phyloP scores from a whole-genome alignment of 2,888 invertebrate species.

The Chrysolina americana region DNA sequence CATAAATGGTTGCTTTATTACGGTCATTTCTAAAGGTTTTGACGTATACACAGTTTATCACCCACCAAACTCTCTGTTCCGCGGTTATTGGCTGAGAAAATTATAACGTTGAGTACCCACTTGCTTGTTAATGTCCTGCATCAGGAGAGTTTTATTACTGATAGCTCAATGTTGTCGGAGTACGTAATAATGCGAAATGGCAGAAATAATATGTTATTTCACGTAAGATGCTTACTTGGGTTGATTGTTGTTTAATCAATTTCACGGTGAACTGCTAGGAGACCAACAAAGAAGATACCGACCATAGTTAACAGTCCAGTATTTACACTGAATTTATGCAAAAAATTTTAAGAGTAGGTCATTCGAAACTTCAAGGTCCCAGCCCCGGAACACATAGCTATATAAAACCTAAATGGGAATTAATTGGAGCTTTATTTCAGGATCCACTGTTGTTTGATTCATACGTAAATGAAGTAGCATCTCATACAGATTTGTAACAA shows the following conservation, averaged over 20 bases:
- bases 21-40: slow-evolving; percentile 20
- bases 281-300: too few species aligned
- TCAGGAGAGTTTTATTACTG: background rate
- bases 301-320: too few species aligned
- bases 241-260: slow-evolving; percentile 14
- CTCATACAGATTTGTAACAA: too few species aligned
- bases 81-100: slow-evolving; percentile 11
- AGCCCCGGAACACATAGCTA: too few species aligned
- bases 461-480: too few species aligned
- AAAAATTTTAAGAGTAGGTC: too few species aligned
- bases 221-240: background rate
- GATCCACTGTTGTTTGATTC: too few species aligned
- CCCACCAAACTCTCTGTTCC: slow-evolving; percentile 5
- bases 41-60: slow-evolving; percentile 17
- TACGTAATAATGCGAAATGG: background rate
- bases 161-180: slow-evolving; percentile 16
- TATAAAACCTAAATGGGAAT: too few species aligned
- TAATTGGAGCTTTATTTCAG: too few species aligned
- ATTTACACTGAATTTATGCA: too few species aligned
- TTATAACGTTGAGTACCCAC: slow-evolving; percentile 19
- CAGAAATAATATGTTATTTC: slow-evolving; percentile 1
- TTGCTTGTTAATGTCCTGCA: slow-evolving; percentile 19
- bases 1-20: slow-evolving; percentile 22
- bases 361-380: too few species aligned
- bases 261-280: background rate